Evolutionary conservation across 1,140 invertebrate genomes (phyloP), one percentile per base, ranked within the genome.

Genomic region (Chironomus striatipennis): DNA sequence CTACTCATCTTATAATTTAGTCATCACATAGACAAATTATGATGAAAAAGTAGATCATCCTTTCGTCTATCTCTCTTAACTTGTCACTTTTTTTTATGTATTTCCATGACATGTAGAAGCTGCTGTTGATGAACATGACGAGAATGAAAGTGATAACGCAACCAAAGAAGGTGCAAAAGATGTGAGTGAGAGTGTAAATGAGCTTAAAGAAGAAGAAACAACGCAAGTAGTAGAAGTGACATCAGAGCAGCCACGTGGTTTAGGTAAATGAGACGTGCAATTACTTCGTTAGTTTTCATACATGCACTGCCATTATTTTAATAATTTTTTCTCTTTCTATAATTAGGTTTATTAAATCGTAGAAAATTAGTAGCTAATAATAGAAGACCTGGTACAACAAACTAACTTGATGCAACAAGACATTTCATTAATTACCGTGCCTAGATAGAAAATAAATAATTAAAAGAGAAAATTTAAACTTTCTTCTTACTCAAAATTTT

Each of bases 241-340:
- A 17, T 83, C 85, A 34, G 83, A 84, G 73, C 82, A 84, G 43
- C 85, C 86, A 9, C 83, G 85, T 76, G 87, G 87, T 21, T 77
- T 89, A 9, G 65, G 65, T 70, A 70, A 20, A 12, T 70, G n/a
- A n/a, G n/a, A 21, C 7, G 1, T 8, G n/a, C 18, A 57, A 57
- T 17, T 67, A 8, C n/a, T 70, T 70, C 18, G 3, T 20, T 8
- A 2, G 18, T 2, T 7, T n/a, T n/a, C 24, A 34, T 34, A 34
- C 5, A 34, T 34, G 24, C 24, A 34, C 5, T 34, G 24, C 24
- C 24, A 34, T 34, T 34, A 34, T 34, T 1, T 34, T 34, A 34
- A 34, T 34, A 34, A 2, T 34, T 34, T 8, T 70, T 70, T 67
- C 64, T 17, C 9, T 20, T 20, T 21, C 18, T 9, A 7, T 8